A percentile compares a stretch with the other conserved stretches of the same genome.
These are phyloP conservation scores for Microvelia longipes DNA, from an alignment of 1,140 invertebrate species.

Conservation along the genomic window DNA sequence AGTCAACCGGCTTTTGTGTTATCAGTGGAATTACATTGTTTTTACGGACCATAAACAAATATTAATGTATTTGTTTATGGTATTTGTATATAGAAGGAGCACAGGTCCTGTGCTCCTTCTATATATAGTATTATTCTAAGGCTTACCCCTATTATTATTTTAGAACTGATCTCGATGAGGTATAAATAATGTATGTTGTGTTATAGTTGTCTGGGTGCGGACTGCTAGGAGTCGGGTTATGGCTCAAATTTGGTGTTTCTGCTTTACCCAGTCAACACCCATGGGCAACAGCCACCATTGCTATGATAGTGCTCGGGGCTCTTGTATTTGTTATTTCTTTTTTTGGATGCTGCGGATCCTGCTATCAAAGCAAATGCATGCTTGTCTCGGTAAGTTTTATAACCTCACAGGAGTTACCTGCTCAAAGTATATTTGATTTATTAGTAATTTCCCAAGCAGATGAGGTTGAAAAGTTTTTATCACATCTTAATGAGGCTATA, in stretches of 20 bases:
- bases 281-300: slow-evolving; percentile 47
- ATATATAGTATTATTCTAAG: too few species aligned
- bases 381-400: slow-evolving; percentile 56
- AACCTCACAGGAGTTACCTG: not conserved
- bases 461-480: not conserved
- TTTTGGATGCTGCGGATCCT: slow-evolving; percentile 65
- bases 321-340: slow-evolving; percentile 56
- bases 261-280: slow-evolving; percentile 53
- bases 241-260: slow-evolving; percentile 53
- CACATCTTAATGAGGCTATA: not conserved
- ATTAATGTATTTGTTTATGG: too few species aligned
- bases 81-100: too few species aligned
- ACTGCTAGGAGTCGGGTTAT: slow-evolving; percentile 55
- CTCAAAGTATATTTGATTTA: not conserved
- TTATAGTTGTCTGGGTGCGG: slow-evolving; percentile 56
- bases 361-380: slow-evolving; percentile 61
- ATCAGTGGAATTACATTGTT: too few species aligned
- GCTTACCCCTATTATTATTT: too few species aligned
- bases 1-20: too few species aligned
- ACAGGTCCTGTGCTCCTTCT: too few species aligned
- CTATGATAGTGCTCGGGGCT: slow-evolving; percentile 49
- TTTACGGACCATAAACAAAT: too few species aligned
- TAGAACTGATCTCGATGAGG: too few species aligned
- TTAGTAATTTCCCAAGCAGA: not conserved
- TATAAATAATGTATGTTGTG: too few species aligned